phyloP scores from a whole-genome alignment of 2,113 vertebrate species.

The Zosterops pallidus region DNA sequence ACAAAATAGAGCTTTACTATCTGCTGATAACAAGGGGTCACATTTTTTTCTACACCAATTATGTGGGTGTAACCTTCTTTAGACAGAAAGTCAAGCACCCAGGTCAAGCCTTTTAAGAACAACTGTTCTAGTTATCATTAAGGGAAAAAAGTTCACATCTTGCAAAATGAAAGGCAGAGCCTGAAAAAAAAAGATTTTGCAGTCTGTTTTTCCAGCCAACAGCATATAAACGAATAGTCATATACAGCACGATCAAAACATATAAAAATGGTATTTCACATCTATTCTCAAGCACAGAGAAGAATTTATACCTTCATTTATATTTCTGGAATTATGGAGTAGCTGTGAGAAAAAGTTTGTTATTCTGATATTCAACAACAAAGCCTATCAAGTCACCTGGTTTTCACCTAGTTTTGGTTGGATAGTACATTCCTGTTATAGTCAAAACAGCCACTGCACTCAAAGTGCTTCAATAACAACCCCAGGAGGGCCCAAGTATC shows the following conservation, averaged over 20 bases:
- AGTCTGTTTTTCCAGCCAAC: background rate
- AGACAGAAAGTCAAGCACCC: background rate
- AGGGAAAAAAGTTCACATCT: background rate
- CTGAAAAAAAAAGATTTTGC: background rate
- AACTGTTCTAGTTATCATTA: background rate
- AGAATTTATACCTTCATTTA: background rate
- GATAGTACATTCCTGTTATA: background rate
- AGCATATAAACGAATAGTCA: background rate
- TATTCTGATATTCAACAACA: background rate
- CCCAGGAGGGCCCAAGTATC: too few species aligned
- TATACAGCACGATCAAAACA: background rate
- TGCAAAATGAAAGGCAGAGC: background rate
- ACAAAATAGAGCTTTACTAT: background rate
- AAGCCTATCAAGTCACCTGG: background rate
- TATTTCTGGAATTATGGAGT: background rate
- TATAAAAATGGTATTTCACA: background rate
- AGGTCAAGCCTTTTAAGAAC: background rate
- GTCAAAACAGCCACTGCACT: too few species aligned
- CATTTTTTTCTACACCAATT: background rate
- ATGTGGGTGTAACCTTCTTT: background rate
- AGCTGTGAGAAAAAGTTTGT: background rate
- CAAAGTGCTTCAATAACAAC: too few species aligned
- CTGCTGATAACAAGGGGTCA: background rate
- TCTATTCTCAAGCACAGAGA: background rate
- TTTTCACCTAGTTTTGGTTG: background rate